Conservation (phyloP, 2,888 invertebrate species). For the Azorinus chamasolen region DNA sequence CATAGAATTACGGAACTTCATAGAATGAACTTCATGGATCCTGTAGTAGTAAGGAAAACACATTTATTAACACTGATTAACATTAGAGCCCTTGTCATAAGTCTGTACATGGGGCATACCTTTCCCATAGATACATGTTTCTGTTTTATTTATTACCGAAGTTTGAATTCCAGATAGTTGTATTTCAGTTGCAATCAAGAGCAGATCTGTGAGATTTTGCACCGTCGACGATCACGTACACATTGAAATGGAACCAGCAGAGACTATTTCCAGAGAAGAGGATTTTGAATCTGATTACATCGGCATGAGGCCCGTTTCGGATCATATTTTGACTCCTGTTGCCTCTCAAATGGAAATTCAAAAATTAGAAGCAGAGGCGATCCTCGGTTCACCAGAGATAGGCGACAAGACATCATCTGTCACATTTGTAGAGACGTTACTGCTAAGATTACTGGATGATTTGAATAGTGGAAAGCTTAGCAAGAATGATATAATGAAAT, state of each 20-base stretch:
- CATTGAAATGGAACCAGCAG: background rate
- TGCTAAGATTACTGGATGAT: slow-evolving; percentile 70
- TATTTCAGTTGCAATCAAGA: slow-evolving; percentile 44
- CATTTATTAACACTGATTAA: too few species aligned
- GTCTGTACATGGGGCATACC: too few species aligned
- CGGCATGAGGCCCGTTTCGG: slow-evolving; percentile 57
- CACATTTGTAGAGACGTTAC: slow-evolving; percentile 64
- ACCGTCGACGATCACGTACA: slow-evolving; percentile 54
- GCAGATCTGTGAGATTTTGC: slow-evolving; percentile 65
- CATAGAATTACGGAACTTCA: too few species aligned
- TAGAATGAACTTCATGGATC: too few species aligned
- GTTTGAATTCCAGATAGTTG: too few species aligned
- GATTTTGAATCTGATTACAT: background rate
- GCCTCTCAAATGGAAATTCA: slow-evolving; percentile 62
- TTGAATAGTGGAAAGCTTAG: slow-evolving; percentile 60
- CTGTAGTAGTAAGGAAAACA: too few species aligned
- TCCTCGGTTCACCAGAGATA: slow-evolving; percentile 43
- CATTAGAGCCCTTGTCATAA: too few species aligned
- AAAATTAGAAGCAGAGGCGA: slow-evolving; percentile 52
- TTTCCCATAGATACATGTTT: too few species aligned
- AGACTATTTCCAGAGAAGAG: background rate
- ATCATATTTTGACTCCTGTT: slow-evolving; percentile 71
- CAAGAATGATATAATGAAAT: slow-evolving; percentile 65
- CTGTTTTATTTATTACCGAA: too few species aligned
- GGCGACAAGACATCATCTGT: slow-evolving; percentile 32